phyloP scores from a whole-genome alignment of 2,113 vertebrate species.

The Saccopteryx bilineata region DNA sequence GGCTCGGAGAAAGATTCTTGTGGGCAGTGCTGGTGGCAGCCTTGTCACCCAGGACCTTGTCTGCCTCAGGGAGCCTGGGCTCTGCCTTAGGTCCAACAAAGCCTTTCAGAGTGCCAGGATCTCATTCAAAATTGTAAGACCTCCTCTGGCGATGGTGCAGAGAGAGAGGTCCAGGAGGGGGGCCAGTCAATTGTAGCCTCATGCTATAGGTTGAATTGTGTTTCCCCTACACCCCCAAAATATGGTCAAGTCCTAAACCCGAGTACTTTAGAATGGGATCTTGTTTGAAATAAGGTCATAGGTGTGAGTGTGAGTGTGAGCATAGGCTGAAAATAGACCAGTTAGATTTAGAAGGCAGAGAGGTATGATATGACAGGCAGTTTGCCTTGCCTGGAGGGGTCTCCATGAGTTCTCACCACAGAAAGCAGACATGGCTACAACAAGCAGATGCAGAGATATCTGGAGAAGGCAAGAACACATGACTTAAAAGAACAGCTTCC shows the following conservation, averaged over 20 bases:
- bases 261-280: neutral
- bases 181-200: neutral
- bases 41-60: neutral
- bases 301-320: neutral
- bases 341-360: neutral
- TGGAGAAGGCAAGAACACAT: fast-evolving
- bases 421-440: neutral
- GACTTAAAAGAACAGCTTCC: neutral
- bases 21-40: fast-evolving
- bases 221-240: neutral
- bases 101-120: neutral
- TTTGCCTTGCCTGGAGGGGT: neutral
- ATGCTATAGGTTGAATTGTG: neutral
- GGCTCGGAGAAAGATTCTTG: neutral
- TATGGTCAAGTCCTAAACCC: neutral
- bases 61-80: neutral
- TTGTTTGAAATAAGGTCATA: neutral
- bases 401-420: neutral
- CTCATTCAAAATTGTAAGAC: neutral
- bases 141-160: no score
- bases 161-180: neutral
- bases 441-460: neutral
- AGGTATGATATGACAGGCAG: neutral
- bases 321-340: no score
- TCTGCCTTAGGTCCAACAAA: neutral